Evolutionary conservation across 2,888 invertebrate species (phyloP).

Genomic region (Brenthis hecate): DNA sequence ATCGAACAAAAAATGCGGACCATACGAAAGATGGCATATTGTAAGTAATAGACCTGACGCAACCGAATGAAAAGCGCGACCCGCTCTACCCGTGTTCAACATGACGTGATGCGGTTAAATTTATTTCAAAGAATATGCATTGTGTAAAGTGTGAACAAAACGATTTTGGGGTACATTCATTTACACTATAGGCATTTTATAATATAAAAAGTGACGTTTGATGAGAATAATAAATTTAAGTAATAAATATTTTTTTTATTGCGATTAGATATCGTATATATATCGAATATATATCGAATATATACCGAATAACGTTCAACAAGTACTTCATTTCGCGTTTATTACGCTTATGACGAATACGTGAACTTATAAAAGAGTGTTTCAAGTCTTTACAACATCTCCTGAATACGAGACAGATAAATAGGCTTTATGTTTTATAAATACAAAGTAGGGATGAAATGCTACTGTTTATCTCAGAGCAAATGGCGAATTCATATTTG

Average conservation of each 20-base stretch:
- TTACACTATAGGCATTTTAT: slow-evolving; percentile 7
- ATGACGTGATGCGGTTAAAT: slow-evolving; percentile 70
- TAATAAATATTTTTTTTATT: background rate
- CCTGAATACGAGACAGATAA: slow-evolving; percentile 13
- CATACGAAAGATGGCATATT: slow-evolving; percentile 69
- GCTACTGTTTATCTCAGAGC: slow-evolving; percentile 29
- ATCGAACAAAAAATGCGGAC: slow-evolving; percentile 69
- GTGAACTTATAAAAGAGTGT: too few species aligned
- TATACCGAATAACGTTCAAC: too few species aligned
- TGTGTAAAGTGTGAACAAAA: slow-evolving; percentile 73
- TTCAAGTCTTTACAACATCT: background rate
- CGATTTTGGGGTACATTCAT: slow-evolving; percentile 33
- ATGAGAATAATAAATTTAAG: background rate
- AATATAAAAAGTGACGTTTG: background rate
- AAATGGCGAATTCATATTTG: slow-evolving; percentile 40
- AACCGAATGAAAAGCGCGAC: slow-evolving; percentile 59
- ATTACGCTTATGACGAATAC: background rate
- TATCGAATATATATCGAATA: too few species aligned
- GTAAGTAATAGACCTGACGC: slow-evolving; percentile 70
- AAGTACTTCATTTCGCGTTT: background rate
- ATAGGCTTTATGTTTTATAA: slow-evolving; percentile 23
- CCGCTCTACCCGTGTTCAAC: slow-evolving; percentile 62
- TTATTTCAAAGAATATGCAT: slow-evolving; percentile 64
- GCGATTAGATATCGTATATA: too few species aligned
- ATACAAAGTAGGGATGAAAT: slow-evolving; percentile 31